Percentiles rank a stretch among this genome's conserved stretches.
These are phyloP conservation scores for Noctua comes DNA, from an alignment of 2,888 invertebrate species.

Conservation along the genomic window DNA sequence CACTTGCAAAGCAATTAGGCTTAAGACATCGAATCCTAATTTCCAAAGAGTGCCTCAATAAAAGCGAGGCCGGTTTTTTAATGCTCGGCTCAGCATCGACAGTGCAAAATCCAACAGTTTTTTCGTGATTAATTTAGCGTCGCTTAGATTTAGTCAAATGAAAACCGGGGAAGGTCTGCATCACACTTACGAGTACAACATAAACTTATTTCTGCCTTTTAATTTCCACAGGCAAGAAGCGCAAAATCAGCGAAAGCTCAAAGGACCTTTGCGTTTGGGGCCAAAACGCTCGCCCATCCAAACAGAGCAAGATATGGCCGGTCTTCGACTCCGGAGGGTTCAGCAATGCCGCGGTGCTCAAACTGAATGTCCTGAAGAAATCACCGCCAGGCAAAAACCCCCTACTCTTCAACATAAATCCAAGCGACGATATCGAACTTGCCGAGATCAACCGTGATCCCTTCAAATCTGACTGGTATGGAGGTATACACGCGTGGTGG, in stretches of 20 bases:
- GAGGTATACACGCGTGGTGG: conserved; percentile 81
- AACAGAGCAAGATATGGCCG: conserved; percentile 87
- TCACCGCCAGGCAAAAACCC: conserved; percentile 77
- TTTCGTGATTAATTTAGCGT: background rate
- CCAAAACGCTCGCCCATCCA: conserved; percentile 80
- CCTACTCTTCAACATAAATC: conserved; percentile 73
- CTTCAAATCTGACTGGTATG: conserved; percentile 76
- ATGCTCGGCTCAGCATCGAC: background rate
- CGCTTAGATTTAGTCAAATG: background rate
- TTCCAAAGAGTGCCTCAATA: background rate
- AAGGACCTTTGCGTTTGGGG: conserved; percentile 81
- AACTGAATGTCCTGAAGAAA: conserved; percentile 77
- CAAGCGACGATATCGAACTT: conserved; percentile 63
- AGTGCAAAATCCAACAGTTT: background rate
- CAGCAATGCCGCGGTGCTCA: conserved; percentile 76
- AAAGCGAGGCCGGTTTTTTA: background rate
- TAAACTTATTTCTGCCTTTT: background rate
- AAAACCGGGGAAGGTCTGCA: background rate
- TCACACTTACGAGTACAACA: no score
- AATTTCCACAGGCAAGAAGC: conserved; percentile 82
- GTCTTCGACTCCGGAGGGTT: conserved; percentile 89
- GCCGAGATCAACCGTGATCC: conserved; percentile 70
- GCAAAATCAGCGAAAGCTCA: conserved; percentile 80
- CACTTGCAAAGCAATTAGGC: background rate
- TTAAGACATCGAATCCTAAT: background rate